A percentile compares a stretch with the other conserved stretches of the same genome.
Conservation (phyloP, 2,888 invertebrate species). For the Tridacna crocea region DNA sequence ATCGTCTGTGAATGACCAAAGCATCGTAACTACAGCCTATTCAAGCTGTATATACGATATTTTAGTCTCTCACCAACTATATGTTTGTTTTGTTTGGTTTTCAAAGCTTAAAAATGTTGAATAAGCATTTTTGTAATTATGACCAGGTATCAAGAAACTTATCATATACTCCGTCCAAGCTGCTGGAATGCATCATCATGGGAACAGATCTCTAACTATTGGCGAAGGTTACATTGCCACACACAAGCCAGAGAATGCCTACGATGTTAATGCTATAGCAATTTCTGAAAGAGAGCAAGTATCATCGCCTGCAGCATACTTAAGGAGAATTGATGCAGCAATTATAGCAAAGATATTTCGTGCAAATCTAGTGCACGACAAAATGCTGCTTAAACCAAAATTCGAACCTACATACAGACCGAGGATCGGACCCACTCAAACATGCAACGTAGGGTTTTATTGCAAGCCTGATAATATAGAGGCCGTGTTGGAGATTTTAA, state of each 20-base stretch:
- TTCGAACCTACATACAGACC: conserved; percentile 5
- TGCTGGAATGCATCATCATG: conserved; percentile 9
- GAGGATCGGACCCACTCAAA: conserved; percentile 8
- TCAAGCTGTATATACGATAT: too few relatives aligned
- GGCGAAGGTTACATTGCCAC: neutral
- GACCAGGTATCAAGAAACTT: conserved; percentile 7
- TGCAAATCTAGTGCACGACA: neutral
- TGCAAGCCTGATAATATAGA: neutral
- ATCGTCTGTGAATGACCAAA: too few relatives aligned
- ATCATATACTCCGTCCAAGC: conserved; percentile 3
- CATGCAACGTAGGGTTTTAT: conserved; percentile 13
- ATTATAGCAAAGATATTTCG: neutral
- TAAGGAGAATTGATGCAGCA: conserved; percentile 1
- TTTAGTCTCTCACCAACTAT: too few relatives aligned
- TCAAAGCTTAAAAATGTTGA: too few relatives aligned
- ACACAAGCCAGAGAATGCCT: neutral
- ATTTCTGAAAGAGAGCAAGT: neutral
- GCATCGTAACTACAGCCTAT: too few relatives aligned
- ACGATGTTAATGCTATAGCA: conserved; percentile 6
- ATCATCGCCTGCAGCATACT: neutral
- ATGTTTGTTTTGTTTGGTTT: too few relatives aligned
- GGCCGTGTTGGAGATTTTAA: neutral
- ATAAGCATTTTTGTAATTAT: neutral
- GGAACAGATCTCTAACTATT: neutral
- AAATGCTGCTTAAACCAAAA: conserved; percentile 1